Conservation (phyloP, 1,140 invertebrate species). For the Schmidtea mediterranea region DNA sequence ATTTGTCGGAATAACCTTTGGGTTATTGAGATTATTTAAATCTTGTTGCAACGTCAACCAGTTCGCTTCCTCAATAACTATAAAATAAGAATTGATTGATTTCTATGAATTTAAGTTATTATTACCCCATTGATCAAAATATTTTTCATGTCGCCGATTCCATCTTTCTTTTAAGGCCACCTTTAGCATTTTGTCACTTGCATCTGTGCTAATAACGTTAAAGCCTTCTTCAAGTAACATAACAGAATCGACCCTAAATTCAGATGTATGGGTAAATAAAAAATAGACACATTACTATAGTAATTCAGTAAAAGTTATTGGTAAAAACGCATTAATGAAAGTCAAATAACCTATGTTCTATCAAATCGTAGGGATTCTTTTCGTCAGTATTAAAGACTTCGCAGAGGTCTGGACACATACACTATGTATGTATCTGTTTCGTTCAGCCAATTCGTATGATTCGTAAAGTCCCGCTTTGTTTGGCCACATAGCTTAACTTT, state of each 20-base stretch:
- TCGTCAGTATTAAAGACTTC: too few species aligned
- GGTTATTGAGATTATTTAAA: conserved; percentile 23
- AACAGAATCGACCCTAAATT: conserved; percentile 46
- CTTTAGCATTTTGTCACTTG: conserved; percentile 67
- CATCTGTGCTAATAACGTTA: conserved; percentile 51
- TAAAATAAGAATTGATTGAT: conserved; percentile 2
- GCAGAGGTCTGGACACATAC: too few species aligned
- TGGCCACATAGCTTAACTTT: too few species aligned
- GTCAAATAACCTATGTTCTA: too few species aligned
- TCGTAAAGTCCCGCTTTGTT: too few species aligned
- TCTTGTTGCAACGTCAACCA: conserved; percentile 33
- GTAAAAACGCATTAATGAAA: too few species aligned
- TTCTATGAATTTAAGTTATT: too few species aligned
- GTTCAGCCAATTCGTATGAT: too few species aligned
- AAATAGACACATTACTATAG: conserved; percentile 6
- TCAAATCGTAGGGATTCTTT: too few species aligned
- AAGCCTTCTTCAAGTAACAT: conserved; percentile 61
- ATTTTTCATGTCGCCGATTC: conserved; percentile 44
- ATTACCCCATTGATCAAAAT: conserved; percentile 52
- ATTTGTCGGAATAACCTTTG: conserved; percentile 9
- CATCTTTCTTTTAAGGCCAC: conserved; percentile 54
- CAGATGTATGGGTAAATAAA: conserved; percentile 7
- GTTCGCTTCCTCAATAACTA: conserved; percentile 27
- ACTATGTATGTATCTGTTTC: too few species aligned
- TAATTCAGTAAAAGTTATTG: too few species aligned